These are phyloP conservation scores for Brachionus calyciflorus DNA, from an alignment of 1,140 invertebrate genomes.

Conservation along the genomic window DNA sequence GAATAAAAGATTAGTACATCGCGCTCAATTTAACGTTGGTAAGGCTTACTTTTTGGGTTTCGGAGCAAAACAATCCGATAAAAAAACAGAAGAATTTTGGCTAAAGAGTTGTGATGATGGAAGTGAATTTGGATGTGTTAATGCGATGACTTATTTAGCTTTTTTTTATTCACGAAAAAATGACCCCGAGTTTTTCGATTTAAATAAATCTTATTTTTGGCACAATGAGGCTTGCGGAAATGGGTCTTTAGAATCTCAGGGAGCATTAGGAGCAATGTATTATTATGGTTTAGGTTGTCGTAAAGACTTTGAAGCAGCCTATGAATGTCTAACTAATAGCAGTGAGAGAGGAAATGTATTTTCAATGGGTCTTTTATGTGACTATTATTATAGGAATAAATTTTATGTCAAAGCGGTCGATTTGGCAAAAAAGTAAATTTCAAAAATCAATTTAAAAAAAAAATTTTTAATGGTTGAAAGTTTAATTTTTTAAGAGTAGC, in stretches of 20 bases:
- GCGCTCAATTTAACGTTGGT: conserved; percentile 57
- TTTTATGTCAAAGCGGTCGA: conserved; percentile 59
- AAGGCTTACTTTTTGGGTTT: conserved; percentile 58
- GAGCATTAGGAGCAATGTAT: conserved; percentile 60
- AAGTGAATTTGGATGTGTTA: conserved; percentile 55
- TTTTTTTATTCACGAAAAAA: conserved; percentile 57
- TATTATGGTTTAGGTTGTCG: conserved; percentile 57
- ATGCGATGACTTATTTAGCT: conserved; percentile 57
- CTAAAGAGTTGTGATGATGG: conserved; percentile 59
- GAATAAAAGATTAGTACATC: conserved; percentile 52
- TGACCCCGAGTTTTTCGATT: conserved; percentile 51
- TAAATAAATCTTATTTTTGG: conserved; percentile 60
- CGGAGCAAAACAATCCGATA: conserved; percentile 56
- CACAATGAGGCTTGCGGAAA: conserved; percentile 61
- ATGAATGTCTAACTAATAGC: conserved; percentile 58
- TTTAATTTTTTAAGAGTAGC: conserved; percentile 52
- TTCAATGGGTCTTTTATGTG: conserved; percentile 59
- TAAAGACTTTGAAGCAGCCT: conserved; percentile 52
- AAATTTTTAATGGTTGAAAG: background rate
- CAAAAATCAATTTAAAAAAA: background rate
- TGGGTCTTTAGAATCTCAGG: conserved; percentile 60
- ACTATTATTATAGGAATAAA: conserved; percentile 57
- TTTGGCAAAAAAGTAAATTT: conserved; percentile 55
- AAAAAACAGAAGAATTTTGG: conserved; percentile 59
- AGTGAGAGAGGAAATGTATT: conserved; percentile 60